phyloP scores from a whole-genome alignment of 2,113 vertebrate genomes.

The Cricetomys ansorgei region DNA sequence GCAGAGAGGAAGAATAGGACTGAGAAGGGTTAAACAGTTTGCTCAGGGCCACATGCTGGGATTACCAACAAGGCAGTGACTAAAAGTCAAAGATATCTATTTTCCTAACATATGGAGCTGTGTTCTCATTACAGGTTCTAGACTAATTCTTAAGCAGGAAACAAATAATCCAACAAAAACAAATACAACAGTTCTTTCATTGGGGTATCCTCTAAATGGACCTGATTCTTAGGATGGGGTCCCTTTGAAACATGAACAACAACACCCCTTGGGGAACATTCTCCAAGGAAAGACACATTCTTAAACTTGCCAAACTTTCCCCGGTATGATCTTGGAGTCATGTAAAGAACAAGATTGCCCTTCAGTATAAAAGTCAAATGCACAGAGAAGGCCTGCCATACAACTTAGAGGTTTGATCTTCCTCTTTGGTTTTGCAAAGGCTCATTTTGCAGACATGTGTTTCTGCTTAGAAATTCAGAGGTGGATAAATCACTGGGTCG shows the following conservation, averaged over 20 bases:
- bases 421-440: constrained; percentile 76
- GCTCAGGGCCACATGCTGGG: neutral
- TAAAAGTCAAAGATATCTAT: constrained; percentile 31
- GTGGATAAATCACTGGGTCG: constrained; percentile 83
- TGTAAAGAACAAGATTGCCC: constrained; percentile 26
- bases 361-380: neutral
- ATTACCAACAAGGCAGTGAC: neutral
- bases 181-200: neutral
- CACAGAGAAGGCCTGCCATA: constrained; percentile 43
- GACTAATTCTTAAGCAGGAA: neutral
- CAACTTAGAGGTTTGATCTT: constrained; percentile 24
- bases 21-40: neutral
- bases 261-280: neutral
- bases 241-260: neutral
- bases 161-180: neutral
- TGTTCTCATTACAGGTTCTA: constrained; percentile 5
- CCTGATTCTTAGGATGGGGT: neutral
- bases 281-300: constrained; percentile 31
- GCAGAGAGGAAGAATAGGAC: neutral
- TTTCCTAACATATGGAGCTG: neutral
- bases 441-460: constrained; percentile 80
- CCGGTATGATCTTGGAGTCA: neutral
- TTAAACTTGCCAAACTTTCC: neutral
- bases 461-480: constrained; percentile 85
- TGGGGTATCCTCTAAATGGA: neutral